Conservation (phyloP, 2,888 invertebrate species). For the Ophion slaviceki region DNA sequence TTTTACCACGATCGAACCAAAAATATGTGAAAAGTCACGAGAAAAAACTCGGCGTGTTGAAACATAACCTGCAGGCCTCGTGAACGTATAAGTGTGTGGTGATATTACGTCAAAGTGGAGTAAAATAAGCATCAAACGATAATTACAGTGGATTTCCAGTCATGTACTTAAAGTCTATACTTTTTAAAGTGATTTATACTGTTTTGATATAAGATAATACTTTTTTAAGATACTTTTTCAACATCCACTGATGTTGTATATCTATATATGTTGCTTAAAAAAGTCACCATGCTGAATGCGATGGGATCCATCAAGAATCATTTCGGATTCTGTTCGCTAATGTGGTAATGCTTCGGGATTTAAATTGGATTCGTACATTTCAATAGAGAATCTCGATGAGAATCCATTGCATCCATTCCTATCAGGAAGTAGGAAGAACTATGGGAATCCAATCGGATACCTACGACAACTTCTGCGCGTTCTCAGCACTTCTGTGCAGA, state of each 20-base stretch:
- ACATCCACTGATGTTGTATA: not conserved
- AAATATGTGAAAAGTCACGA: not conserved
- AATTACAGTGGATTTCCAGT: not conserved
- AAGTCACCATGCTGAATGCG: not conserved
- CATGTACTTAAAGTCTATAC: not conserved
- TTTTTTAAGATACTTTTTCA: not conserved
- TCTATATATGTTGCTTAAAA: not conserved
- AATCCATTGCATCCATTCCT: not conserved
- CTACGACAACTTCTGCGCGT: not conserved
- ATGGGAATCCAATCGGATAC: not conserved
- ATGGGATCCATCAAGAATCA: not conserved
- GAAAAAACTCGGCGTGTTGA: not conserved
- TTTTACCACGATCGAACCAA: not conserved
- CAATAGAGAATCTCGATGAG: not conserved
- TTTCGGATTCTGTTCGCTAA: not conserved
- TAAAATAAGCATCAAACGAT: not conserved
- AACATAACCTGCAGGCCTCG: too few relatives aligned
- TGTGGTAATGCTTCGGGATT: not conserved
- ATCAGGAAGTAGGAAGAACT: not conserved
- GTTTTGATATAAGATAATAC: not conserved
- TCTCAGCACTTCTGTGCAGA: too few relatives aligned
- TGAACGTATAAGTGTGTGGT: too few relatives aligned
- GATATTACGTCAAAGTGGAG: too few relatives aligned
- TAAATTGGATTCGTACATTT: not conserved
- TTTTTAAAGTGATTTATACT: not conserved